Base-by-base conservation (phyloP, 2,113 vertebrate species). In the Phalacrocorax aristotelis region DNA sequence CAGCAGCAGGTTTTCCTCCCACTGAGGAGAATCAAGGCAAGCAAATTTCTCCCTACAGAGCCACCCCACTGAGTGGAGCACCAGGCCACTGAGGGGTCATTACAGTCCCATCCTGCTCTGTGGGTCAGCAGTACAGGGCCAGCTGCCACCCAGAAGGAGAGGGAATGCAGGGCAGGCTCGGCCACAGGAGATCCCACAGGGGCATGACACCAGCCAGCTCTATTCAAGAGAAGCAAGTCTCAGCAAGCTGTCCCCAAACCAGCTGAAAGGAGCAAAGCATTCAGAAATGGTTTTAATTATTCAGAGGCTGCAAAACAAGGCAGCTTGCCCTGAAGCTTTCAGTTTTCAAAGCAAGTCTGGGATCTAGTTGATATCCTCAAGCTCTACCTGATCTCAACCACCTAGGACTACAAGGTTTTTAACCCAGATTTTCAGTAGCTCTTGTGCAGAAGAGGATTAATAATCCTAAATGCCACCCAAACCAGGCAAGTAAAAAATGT, bases 231-330 rank as follows among this genome's bases (percentile, higher is more conserved):
- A 2, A 94, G 68, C 82, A 49, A 95, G 95, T 88, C 95, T 65
- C 92, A 91, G 94, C 93, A 96, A 95, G 95, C 62, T 60, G 34
- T 83, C 87, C 87, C 78, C 62, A 44, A 72, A 87, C 44, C 57
- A 58, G 87, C 42, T 9, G 36, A 83, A 71, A 66, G 87, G 36
- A 89, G 79, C 78, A 90, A 79, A 85, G 58, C 66, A 8, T 80
- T 94, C 87, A 95, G 85, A 95, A 95, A 93, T n/a, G 13, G 49
- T 96, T 94, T 96, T 72, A 94, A 94, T 96, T 95, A 96, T 90
- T 96, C 82, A 91, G 58, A 92, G 74, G 66, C 79, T 88, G 82
- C 90, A 92, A 93, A 92, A 93, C 78, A 95, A 85, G 74, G 81
- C 93, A 88, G 82, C 57, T 76, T 55, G 25, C 88, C 84, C 82